Conservation (phyloP, 2,113 vertebrate species). For the Promerops cafer region DNA sequence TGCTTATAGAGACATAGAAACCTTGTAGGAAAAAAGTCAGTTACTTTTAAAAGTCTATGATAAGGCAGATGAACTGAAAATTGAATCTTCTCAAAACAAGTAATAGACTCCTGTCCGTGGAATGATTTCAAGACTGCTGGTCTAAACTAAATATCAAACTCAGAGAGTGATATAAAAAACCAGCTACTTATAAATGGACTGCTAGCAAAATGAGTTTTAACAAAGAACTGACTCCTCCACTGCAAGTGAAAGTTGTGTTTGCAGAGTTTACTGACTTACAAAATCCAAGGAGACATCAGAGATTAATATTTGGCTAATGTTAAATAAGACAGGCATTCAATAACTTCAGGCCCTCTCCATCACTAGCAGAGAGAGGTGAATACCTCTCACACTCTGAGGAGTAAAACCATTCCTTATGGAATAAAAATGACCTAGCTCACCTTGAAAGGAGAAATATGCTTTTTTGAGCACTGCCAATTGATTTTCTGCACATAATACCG, state of each 20-base stretch:
- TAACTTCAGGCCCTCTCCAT: neutral
- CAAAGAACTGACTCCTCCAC: neutral
- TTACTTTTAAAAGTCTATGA: neutral
- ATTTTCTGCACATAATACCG: neutral
- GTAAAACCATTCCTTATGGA: neutral
- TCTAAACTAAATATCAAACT: neutral
- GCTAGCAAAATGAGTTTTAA: neutral
- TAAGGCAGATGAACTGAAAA: neutral
- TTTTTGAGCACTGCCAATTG: neutral
- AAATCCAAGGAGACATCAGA: neutral
- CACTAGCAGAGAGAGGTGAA: neutral
- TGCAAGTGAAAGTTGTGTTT: neutral
- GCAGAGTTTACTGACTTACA: neutral
- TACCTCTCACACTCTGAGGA: neutral
- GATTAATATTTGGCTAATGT: neutral
- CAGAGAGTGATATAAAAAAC: neutral
- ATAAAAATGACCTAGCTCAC: neutral
- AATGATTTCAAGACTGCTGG: neutral
- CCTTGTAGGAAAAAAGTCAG: neutral
- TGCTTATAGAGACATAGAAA: neutral
- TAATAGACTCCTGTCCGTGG: fast-evolving
- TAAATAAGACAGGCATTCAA: fast-evolving
- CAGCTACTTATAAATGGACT: neutral
- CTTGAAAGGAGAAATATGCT: neutral
- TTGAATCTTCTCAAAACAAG: neutral